Evolutionary conservation across 1,140 invertebrate species (phyloP).

Genomic region (Arctopsyche grandis): DNA sequence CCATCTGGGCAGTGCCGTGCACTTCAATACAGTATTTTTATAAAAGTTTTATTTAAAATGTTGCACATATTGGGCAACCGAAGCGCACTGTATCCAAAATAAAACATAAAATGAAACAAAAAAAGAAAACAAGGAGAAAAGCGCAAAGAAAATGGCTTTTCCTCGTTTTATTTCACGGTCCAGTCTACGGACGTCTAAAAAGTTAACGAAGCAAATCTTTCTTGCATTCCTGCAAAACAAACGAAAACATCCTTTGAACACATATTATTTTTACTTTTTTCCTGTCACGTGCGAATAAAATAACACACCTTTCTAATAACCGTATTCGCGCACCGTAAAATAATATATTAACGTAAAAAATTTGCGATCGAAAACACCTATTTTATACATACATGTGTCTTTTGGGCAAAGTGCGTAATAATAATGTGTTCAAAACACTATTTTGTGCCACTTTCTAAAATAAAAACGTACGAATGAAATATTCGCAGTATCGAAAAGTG

Average conservation of each 20-base stretch:
- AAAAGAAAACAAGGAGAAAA: slow-evolving; percentile 11
- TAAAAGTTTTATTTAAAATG: too few species aligned
- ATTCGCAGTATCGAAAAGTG: too few species aligned
- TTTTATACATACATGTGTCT: too few species aligned
- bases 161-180: slow-evolving; percentile 48
- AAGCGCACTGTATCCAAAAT: slow-evolving; percentile 14
- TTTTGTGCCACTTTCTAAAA: too few species aligned
- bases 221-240: slow-evolving; percentile 31
- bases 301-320: background rate
- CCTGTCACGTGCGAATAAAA: background rate
- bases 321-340: background rate
- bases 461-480: too few species aligned
- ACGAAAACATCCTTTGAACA: slow-evolving; percentile 20
- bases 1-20: too few species aligned
- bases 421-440: too few species aligned
- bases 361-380: too few species aligned
- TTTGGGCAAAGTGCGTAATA: too few species aligned
- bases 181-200: slow-evolving; percentile 42
- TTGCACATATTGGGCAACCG: background rate
- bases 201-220: slow-evolving; percentile 48
- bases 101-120: background rate
- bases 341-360: background rate
- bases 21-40: too few species aligned
- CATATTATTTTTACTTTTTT: slow-evolving; percentile 13
- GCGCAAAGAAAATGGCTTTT: slow-evolving; percentile 42